These are phyloP conservation scores for Epinephelus lanceolatus DNA, from an alignment of 2,113 vertebrate genomes.

Conservation along the genomic window DNA sequence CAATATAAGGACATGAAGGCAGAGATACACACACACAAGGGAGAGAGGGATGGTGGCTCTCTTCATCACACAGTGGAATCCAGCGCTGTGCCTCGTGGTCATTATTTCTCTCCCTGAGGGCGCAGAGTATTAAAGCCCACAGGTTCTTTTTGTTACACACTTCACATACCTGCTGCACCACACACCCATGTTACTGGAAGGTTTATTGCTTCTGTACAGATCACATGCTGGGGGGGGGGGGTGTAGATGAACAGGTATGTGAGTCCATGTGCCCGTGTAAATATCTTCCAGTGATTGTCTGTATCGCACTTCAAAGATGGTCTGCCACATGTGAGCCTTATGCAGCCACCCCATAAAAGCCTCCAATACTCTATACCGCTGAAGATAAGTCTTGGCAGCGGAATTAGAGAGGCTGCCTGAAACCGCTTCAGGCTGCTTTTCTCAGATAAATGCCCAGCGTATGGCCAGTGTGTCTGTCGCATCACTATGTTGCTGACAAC, in stretches of 20 bases:
- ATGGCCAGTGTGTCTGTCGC: slow-evolving; percentile 32
- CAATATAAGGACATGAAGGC: slow-evolving; percentile 49
- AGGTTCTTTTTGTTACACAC: slow-evolving; percentile 53
- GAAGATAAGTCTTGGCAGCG: slow-evolving; percentile 71
- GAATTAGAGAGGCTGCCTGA: slow-evolving; percentile 52
- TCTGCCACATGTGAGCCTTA: slow-evolving; percentile 66
- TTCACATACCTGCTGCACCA: slow-evolving; percentile 52
- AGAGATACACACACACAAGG: slow-evolving; percentile 16
- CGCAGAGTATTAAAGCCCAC: slow-evolving; percentile 39
- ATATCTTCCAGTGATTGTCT: slow-evolving; percentile 60
- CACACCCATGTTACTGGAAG: slow-evolving; percentile 34
- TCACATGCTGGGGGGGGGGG: neutral
- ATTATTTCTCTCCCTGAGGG: slow-evolving; percentile 61
- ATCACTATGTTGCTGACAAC: slow-evolving; percentile 24
- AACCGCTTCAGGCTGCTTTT: slow-evolving; percentile 62
- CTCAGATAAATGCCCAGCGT: slow-evolving; percentile 58
- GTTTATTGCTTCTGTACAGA: slow-evolving; percentile 40
- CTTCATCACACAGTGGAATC: slow-evolving; percentile 44
- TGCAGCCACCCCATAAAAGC: slow-evolving; percentile 49
- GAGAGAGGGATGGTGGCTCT: slow-evolving; percentile 29
- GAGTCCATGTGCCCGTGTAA: slow-evolving; percentile 31
- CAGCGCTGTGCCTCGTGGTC: slow-evolving; percentile 43
- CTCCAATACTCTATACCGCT: slow-evolving; percentile 33
- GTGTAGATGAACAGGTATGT: slow-evolving; percentile 38
- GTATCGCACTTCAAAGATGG: slow-evolving; percentile 65